Evolutionary conservation across 2,888 invertebrate species (phyloP).

Genomic region (Archips xylosteana): DNA sequence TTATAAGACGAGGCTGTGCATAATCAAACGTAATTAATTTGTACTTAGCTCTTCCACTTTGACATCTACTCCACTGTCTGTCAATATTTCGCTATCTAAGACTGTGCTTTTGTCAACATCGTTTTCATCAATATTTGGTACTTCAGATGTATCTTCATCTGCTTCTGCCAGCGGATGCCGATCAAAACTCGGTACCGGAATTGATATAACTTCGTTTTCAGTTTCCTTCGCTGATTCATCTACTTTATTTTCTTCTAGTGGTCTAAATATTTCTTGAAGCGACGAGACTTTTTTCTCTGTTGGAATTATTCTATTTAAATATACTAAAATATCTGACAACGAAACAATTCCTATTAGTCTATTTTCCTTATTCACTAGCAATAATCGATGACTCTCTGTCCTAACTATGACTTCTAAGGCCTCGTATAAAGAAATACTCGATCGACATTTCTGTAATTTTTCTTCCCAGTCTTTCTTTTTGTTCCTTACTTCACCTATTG

Average conservation of each 20-base stretch:
- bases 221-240: slow-evolving; percentile 76
- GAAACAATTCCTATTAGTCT: slow-evolving; percentile 81
- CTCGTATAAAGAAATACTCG: slow-evolving; percentile 92
- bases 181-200: slow-evolving; percentile 72
- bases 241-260: slow-evolving; percentile 79
- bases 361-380: slow-evolving; percentile 81
- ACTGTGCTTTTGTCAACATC: slow-evolving; percentile 21
- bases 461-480: slow-evolving; percentile 97
- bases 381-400: slow-evolving; percentile 90
- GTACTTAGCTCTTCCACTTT: slow-evolving; percentile 34
- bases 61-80: slow-evolving; percentile 12
- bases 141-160: slow-evolving; percentile 54
- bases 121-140: slow-evolving; percentile 43
- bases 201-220: slow-evolving; percentile 76
- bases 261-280: slow-evolving; percentile 80
- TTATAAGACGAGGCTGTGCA: slow-evolving; percentile 40
- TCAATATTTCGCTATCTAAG: slow-evolving; percentile 11
- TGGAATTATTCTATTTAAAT: slow-evolving; percentile 82
- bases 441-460: slow-evolving; percentile 95
- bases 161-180: slow-evolving; percentile 62
- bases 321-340: slow-evolving; percentile 80
- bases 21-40: slow-evolving; percentile 27
- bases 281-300: slow-evolving; percentile 80
- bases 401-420: slow-evolving; percentile 96
- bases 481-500: slow-evolving; percentile 93